A percentile compares a stretch with the other conserved stretches of the same genome.
These are phyloP conservation scores for Alexandromys fortis DNA, from an alignment of 2,113 vertebrate species.

Conservation along the genomic window DNA sequence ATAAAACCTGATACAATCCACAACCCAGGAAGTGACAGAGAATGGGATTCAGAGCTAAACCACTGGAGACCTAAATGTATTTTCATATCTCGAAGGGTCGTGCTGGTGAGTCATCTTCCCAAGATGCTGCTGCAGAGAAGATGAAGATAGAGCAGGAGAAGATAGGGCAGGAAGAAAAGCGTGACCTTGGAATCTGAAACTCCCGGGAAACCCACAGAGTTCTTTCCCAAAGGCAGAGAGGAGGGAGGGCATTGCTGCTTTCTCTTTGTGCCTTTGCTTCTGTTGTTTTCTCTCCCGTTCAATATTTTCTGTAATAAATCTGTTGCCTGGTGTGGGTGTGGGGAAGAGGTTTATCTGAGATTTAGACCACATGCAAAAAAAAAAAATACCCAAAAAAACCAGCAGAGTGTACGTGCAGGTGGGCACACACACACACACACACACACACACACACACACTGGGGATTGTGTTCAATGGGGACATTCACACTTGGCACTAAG, in stretches of 20 bases:
- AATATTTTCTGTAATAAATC: constrained; percentile 49
- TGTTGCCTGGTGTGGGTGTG: background rate
- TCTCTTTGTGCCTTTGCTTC: background rate
- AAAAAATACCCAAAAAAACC: background rate
- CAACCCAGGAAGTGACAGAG: constrained; percentile 40
- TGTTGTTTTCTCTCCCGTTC: constrained; percentile 7
- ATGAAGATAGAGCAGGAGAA: background rate
- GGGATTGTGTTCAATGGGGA: background rate
- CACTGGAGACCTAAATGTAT: constrained; percentile 71
- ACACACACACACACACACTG: background rate
- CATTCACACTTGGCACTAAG: background rate
- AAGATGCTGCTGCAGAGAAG: background rate
- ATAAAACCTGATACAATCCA: constrained; percentile 71
- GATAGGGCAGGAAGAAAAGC: background rate
- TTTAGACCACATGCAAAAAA: constrained; percentile 19
- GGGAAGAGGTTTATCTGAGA: background rate
- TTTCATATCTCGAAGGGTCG: constrained; percentile 54
- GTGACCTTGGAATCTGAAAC: background rate
- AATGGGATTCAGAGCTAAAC: constrained; percentile 59
- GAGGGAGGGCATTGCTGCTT: background rate
- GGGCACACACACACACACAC: background rate
- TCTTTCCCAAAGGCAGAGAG: background rate
- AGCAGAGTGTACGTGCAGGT: background rate
- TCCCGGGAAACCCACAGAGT: background rate
- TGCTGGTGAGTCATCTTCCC: constrained; percentile 17